Conservation (phyloP, 2,113 vertebrate genomes). For the Urocitellus parryii region DNA sequence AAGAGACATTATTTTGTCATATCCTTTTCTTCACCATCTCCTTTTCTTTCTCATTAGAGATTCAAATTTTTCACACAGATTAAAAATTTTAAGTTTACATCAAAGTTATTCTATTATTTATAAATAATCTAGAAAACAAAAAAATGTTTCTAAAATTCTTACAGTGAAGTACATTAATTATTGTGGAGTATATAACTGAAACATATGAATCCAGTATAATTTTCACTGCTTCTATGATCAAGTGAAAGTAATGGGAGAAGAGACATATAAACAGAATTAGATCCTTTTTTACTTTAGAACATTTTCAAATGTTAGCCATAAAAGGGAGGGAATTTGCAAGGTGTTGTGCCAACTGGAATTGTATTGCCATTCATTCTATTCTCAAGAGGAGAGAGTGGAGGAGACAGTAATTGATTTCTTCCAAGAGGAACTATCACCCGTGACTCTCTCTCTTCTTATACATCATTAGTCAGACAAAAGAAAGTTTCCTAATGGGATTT, state of each 20-base stretch:
- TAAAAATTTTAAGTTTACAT: neutral
- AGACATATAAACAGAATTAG: neutral
- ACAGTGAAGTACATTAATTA: conserved; percentile 44
- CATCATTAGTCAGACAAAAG: conserved; percentile 69
- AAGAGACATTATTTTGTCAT: neutral
- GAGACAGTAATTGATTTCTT: conserved; percentile 75
- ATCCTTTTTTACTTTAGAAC: neutral
- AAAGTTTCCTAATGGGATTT: conserved; percentile 59
- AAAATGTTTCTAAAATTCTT: conserved; percentile 39
- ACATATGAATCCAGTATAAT: conserved; percentile 19
- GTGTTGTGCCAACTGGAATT: conserved; percentile 50
- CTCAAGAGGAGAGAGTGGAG: neutral
- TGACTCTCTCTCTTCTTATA: conserved; percentile 47
- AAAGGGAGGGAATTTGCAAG: neutral
- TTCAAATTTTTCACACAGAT: neutral
- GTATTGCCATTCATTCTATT: conserved; percentile 2
- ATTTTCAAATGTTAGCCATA: conserved; percentile 60
- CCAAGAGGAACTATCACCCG: conserved; percentile 39
- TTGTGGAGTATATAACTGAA: conserved; percentile 30
- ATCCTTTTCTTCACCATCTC: neutral
- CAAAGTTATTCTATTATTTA: neutral
- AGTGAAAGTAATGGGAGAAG: conserved; percentile 30
- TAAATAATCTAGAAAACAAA: conserved; percentile 47
- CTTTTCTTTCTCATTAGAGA: neutral
- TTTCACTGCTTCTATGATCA: neutral